These are phyloP conservation scores for Hylaeus volcanicus DNA, from an alignment of 1,140 invertebrate genomes.

Conservation along the genomic window DNA sequence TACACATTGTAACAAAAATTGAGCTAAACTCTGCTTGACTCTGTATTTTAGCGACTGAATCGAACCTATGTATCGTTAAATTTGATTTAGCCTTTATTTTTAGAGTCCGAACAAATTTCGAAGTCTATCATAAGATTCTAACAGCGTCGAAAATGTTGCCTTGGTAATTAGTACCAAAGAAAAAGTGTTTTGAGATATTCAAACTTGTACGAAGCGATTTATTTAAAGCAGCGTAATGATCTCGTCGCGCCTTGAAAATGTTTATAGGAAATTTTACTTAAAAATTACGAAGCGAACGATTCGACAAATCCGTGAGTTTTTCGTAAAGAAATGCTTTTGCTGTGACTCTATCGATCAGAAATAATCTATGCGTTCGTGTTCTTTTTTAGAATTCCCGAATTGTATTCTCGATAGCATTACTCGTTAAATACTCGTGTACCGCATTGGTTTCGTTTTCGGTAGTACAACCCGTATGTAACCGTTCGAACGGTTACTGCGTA, in stretches of 20 bases:
- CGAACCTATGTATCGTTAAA: not conserved
- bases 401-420: no score
- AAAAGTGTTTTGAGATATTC: not conserved
- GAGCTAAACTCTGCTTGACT: not conserved
- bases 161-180: no score
- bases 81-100: not conserved
- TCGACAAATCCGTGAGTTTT: no score
- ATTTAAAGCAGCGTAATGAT: not conserved
- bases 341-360: no score
- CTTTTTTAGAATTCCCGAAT: no score
- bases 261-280: no score
- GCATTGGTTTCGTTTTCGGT: not conserved
- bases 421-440: slow-evolving; percentile 3
- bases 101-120: not conserved
- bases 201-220: not conserved
- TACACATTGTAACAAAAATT: not conserved
- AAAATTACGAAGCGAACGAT: no score
- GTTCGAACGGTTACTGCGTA: slow-evolving; percentile 68
- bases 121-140: not conserved
- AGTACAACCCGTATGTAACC: slow-evolving; percentile 27
- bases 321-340: no score
- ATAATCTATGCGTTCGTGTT: not conserved
- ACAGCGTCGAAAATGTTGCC: no score
- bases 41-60: slow-evolving; percentile 13
- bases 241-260: no score